Base-by-base conservation (phyloP, 2,888 invertebrate species). In the Lottia scabra region DNA sequence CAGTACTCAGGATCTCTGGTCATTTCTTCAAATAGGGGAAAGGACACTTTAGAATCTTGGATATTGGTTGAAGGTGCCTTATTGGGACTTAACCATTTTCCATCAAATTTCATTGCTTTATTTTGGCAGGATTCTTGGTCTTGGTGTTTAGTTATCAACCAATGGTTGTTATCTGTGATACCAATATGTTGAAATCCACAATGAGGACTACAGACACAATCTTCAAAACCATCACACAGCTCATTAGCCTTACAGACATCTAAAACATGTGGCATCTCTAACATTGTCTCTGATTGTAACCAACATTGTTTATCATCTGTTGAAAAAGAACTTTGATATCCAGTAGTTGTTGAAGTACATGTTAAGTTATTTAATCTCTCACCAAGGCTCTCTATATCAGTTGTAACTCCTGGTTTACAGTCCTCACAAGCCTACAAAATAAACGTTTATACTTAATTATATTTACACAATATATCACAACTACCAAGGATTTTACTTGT, bases 321-420 rank as follows among this genome's bases (percentile, higher is more conserved):
- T 23, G 56, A 23, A 23, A 19, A 56, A 23, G 56, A 56, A 38
- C 8, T 5, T 56, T 56, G 19, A 23, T n/a, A 56, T 19, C 19
- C 19, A 56, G 19, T 12, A 2, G 56, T 23, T 3, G 10, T 13
- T 12, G 56, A 10, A 23, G 56, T 56, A 56, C 56, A 56, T 2
- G 23, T 65, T 1, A 62, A 30, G 27, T 43, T 45, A 43, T 67
- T 66, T 16, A 63, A 23, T 44, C 62, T 62, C 63, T 67, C 65
- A 63, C 76, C 76, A 43, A 78, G 72, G 63, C 75, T 76, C 43
- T 78, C 79, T n/a, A 78, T 78, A 46, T 80, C 79, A 44, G 70
- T 13, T 2, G 70, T 62, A 8, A 27, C 19, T 13, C 56, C 65
- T 26, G 62, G 46, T 26, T 63, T 46, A 70, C 73, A 72, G 27